phyloP scores from a whole-genome alignment of 2,888 invertebrate species.

The Polia nebulosa region DNA sequence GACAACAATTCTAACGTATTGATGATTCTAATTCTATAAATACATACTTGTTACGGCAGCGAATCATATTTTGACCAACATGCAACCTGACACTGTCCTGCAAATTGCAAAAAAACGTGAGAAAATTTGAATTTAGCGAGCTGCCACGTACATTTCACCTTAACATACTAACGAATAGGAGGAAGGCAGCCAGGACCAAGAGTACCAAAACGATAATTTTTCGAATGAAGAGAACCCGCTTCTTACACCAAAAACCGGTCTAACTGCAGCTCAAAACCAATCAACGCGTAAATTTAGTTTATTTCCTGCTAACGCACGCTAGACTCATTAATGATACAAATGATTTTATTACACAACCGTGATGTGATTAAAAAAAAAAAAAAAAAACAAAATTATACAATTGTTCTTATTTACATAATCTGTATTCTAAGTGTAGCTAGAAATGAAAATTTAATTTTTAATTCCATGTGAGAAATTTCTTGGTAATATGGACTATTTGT shows the following conservation, averaged over 20 bases:
- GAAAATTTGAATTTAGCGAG: no score
- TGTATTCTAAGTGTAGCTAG: constrained; percentile 58
- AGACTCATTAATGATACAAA: constrained; percentile 43
- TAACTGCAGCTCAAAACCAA: not conserved
- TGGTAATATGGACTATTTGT: not conserved
- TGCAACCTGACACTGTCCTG: no score
- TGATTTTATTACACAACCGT: constrained; percentile 62
- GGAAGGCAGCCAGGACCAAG: not conserved
- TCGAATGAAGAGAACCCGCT: no score
- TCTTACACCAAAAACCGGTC: no score
- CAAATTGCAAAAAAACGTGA: no score
- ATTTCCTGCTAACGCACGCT: constrained; percentile 31
- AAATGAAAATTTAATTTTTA: constrained; percentile 64
- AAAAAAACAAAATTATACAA: constrained; percentile 44
- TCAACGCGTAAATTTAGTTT: constrained; percentile 36
- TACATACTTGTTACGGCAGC: no score
- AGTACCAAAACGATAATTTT: not conserved
- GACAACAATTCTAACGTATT: no score
- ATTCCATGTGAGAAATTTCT: not conserved
- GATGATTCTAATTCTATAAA: no score
- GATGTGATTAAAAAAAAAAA: constrained; percentile 52
- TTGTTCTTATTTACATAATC: constrained; percentile 63
- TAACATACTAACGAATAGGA: not conserved
- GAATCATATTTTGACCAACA: no score
- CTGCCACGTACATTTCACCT: no score